Evolutionary conservation across 1,140 invertebrate species (phyloP), one percentile per base, ranked within the genome.

Genomic region (Apocrypta bakeri): DNA sequence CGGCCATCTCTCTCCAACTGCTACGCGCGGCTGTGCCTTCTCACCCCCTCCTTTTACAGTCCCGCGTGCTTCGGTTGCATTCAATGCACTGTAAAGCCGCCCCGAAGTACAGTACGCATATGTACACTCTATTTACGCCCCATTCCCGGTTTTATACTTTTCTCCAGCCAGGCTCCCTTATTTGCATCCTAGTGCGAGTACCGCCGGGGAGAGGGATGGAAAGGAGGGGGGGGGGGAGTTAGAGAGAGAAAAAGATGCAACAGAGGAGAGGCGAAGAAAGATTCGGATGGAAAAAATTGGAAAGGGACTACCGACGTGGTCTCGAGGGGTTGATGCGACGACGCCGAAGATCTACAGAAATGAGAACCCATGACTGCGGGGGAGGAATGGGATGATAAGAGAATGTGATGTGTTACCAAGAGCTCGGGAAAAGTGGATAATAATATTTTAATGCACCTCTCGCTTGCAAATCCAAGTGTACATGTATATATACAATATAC

Each of bases 361-460:
- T 68, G 25, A 68, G 68, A 61, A 31, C 6, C 11, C 11, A 42
- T 24, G 48, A 24, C n/a, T 2, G 29, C 29, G 7, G 29, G 1
- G 29, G 21, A 0, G 25, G 40, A 27, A 21, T 11, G 73, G 25
- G 14, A 7, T 1, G 48, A 6, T 6, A 21, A 56, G 17, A 56
- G 21, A 61, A 37, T 37, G 9, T 37, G 33, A 4, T 4, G 9
- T 33, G 17, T 4, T 33, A 9, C 68, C 21, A 31, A 29, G 21
- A 7, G 27, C 68, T 17, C 27, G 56, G n/a, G 31, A 42, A 68
- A 69, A 79, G 56, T 79, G 77, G 40, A 79, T 48, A 72, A 79
- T 48, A 72, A 72, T 79, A 72, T 63, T 79, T 72, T 61, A 61
- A 79, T 79, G 78, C 63, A 42, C 42, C 31, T 72, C 48, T 79